Evolutionary conservation across 2,113 vertebrate species (phyloP).

Genomic region (Acinonyx jubatus): DNA sequence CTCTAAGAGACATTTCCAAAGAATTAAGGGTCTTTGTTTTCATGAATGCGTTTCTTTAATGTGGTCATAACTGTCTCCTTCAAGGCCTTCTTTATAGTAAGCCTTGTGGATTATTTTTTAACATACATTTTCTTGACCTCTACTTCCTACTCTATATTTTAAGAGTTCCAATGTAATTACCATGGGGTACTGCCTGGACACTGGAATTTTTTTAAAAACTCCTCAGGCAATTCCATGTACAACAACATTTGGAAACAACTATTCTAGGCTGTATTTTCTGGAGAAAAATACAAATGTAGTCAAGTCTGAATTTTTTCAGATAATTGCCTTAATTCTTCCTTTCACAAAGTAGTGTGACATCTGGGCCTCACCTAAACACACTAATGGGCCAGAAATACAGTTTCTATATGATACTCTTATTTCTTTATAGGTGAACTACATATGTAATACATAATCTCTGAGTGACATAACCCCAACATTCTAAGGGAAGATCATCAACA

Average conservation of each 20-base stretch:
- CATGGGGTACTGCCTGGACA: not conserved
- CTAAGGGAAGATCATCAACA: not conserved
- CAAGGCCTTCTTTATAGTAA: not conserved
- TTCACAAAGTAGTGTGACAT: not conserved
- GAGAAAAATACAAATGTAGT: not conserved
- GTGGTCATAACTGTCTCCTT: not conserved
- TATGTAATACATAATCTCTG: not conserved
- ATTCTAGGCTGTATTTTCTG: not conserved
- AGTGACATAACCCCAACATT: not conserved
- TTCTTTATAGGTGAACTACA: not conserved
- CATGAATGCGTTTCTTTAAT: not conserved
- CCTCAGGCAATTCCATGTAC: not conserved
- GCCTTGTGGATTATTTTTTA: constrained; percentile 18
- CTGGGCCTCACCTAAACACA: not conserved
- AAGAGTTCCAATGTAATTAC: not conserved
- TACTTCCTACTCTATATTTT: constrained; percentile 21
- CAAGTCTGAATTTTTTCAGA: not conserved
- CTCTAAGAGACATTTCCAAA: not conserved
- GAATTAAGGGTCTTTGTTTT: constrained; percentile 4
- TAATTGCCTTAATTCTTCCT: constrained; percentile 22
- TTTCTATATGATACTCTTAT: not conserved
- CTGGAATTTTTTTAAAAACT: not conserved
- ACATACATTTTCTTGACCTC: not conserved
- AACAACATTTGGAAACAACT: not conserved
- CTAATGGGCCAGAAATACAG: not conserved